Percentiles rank a stretch among this genome's conserved stretches.
These are phyloP conservation scores for Apostichopus japonicus DNA, from an alignment of 35 echinoderm and acorn worm genomes.

Conservation along the genomic window DNA sequence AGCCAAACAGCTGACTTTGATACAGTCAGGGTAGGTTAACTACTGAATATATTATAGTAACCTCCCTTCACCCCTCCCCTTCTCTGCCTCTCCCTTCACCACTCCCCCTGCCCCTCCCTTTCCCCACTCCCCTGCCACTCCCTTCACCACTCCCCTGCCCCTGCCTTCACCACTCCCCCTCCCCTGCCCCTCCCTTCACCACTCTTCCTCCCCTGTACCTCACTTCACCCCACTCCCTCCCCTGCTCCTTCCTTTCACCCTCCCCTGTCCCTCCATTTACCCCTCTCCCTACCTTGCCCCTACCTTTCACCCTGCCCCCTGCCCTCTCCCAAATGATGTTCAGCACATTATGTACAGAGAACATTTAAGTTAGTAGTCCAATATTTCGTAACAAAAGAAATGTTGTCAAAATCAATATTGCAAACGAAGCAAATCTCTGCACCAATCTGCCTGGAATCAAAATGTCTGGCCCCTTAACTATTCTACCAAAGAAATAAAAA, in stretches of 20 bases:
- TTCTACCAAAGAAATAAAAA: too few relatives aligned
- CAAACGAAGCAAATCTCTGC: too few relatives aligned
- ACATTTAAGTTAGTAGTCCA: too few relatives aligned
- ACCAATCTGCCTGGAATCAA: too few relatives aligned
- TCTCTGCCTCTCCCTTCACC: neutral
- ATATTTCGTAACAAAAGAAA: too few relatives aligned
- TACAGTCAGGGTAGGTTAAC: constrained; percentile 81
- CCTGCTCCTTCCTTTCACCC: neutral
- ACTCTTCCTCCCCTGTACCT: too few relatives aligned
- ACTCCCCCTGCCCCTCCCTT: neutral
- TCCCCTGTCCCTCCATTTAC: too few relatives aligned
- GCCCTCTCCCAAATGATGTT: neutral
- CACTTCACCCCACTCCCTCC: neutral
- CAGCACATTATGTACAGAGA: too few relatives aligned
- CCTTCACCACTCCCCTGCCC: neutral
- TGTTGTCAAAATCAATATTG: too few relatives aligned
- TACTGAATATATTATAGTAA: neutral
- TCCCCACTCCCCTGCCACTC: neutral
- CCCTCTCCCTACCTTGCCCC: too few relatives aligned
- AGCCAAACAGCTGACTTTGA: constrained; percentile 96
- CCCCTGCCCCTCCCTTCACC: neutral
- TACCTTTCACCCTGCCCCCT: neutral
- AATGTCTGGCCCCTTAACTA: too few relatives aligned
- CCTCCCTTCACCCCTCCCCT: neutral
- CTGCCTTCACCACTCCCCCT: neutral